Evolutionary conservation across 2,888 invertebrate genomes (phyloP).

Genomic region (Ceriagrion tenellum): DNA sequence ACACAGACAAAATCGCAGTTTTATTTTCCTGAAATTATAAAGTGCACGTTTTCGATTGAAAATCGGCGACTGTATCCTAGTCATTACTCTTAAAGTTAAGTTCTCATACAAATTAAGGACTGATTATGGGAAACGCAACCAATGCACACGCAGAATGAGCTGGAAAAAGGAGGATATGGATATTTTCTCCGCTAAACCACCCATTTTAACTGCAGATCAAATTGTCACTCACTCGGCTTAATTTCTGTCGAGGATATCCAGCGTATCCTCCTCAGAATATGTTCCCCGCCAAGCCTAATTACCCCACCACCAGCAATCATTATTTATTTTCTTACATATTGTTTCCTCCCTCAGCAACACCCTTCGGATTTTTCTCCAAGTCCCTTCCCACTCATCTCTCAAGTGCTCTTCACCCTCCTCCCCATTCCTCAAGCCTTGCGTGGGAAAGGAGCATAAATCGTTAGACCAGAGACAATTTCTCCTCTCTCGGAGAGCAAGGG

Average conservation of each 20-base stretch:
- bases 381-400: background rate
- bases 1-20: too few relatives aligned
- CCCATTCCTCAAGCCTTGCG: background rate
- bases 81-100: too few relatives aligned
- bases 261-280: background rate
- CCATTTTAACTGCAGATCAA: too few relatives aligned
- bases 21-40: too few relatives aligned
- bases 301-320: background rate
- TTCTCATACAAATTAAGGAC: too few relatives aligned
- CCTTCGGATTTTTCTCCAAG: background rate
- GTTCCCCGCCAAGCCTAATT: background rate
- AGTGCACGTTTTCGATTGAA: too few relatives aligned
- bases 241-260: background rate
- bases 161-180: too few relatives aligned
- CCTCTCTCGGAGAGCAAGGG: conserved; percentile 39
- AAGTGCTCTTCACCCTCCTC: background rate
- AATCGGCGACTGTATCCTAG: too few relatives aligned
- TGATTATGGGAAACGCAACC: too few relatives aligned
- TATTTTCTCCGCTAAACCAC: too few relatives aligned
- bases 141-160: too few relatives aligned
- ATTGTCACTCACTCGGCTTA: background rate
- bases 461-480: conserved; percentile 56
- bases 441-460: conserved; percentile 65
- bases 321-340: background rate
- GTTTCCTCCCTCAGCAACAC: background rate